phyloP scores from a whole-genome alignment of 2,113 vertebrate genomes.

The Seriola quinqueradiata region DNA sequence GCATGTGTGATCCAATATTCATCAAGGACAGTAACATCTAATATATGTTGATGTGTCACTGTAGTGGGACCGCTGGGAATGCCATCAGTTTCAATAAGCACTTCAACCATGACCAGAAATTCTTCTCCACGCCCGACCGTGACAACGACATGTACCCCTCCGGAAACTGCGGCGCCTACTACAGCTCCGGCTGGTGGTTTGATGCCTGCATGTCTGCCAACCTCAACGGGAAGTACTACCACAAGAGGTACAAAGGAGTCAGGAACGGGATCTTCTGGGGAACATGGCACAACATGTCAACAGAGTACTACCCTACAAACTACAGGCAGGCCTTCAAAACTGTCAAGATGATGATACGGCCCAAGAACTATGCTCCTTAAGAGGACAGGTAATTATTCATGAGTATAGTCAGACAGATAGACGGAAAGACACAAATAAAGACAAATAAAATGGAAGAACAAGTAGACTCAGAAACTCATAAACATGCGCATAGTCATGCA shows the following conservation, averaged over 20 bases:
- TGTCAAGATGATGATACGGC: conserved; percentile 97
- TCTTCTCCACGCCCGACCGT: conserved; percentile 93
- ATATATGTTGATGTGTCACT: conserved; percentile 23
- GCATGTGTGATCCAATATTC: neutral
- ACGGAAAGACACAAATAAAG: conserved; percentile 8
- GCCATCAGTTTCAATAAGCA: conserved; percentile 90
- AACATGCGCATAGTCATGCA: conserved; percentile 47
- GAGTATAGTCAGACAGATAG: conserved; percentile 1
- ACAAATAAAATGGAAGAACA: conserved; percentile 46
- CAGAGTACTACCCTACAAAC: conserved; percentile 84
- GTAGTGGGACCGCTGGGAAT: conserved; percentile 92
- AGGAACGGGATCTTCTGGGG: conserved; percentile 98
- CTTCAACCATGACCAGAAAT: conserved; percentile 95
- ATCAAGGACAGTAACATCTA: neutral
- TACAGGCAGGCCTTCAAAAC: conserved; percentile 91
- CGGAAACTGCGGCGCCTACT: conserved; percentile 93
- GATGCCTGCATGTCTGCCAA: conserved; percentile 97
- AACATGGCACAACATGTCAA: conserved; percentile 90
- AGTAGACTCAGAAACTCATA: conserved; percentile 25
- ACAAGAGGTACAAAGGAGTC: conserved; percentile 93
- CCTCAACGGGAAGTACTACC: conserved; percentile 97
- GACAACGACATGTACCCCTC: conserved; percentile 94
- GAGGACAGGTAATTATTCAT: conserved; percentile 24
- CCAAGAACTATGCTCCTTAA: conserved; percentile 90
- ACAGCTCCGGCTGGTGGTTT: conserved; percentile 99